Base-by-base conservation (phyloP, 2,113 vertebrate genomes). In the Leptobrachium leishanense region DNA sequence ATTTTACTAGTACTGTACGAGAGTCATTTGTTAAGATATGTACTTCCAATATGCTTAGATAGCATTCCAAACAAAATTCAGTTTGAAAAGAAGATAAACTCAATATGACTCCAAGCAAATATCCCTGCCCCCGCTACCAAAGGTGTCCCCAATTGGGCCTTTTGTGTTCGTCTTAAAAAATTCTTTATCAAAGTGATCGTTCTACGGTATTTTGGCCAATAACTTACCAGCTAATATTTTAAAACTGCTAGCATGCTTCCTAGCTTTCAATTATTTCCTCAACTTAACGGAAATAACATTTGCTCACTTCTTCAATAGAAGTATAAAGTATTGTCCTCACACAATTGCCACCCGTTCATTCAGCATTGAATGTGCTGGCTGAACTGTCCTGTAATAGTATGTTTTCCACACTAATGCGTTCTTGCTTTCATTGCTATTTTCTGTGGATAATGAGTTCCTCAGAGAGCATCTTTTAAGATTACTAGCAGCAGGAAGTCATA, bases 381-480 rank as follows among this genome's bases (percentile, higher is more conserved):
- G 42, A 68, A 68, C 55, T 77, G 66, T 69, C 68, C 55, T 39
- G 46, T 68, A 43, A 40, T 68, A 59, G 50, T 53, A 53, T 66
- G 43, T 65, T 59, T 66, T 75, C 20, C 9, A 11, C 46, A 11
- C 64, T 67, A 68, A 54, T 68, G 41, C 39, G 39, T 75, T 50
- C 66, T 46, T 65, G 59, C 62, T 76, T 43, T 53, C 9, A 20
- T 46, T 57, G 50, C 40, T 76, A 50, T 76, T 41, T 41, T 55
- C 65, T 68, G 66, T 57, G 42, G 15, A 77, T 77, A 77, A 77
- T 69, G 66, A 77, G 66, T 77, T 57, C 75, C 75, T 68, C 75
- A 59, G 75, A 77, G 75, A 77, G 57, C 53, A 77, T 66, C 68
- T 7, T 77, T 55, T 46, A 69, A 41, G 55, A 68, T 68, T 77